Percentiles rank a stretch among this genome's conserved stretches.
Evolutionary conservation across 2,888 invertebrate species (phyloP).

Genomic region (Phaonia tiefii): DNA sequence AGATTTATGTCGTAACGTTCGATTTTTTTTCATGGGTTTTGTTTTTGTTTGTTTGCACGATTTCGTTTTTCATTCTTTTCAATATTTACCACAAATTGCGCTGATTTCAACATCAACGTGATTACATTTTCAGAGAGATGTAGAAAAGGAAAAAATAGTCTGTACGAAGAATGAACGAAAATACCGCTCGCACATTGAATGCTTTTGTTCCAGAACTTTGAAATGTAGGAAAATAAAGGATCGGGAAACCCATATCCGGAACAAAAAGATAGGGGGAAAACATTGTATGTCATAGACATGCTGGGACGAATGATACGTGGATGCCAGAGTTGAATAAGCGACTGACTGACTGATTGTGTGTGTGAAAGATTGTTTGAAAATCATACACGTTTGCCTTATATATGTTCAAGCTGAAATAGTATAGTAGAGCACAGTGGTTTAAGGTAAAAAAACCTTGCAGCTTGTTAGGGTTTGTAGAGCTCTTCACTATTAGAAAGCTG

Average conservation of each 20-base stretch:
- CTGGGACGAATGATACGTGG: background rate
- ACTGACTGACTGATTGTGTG: background rate
- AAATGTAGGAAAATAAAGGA: background rate
- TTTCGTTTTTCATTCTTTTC: constrained; percentile 57
- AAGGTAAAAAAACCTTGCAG: too few relatives aligned
- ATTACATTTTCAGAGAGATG: constrained; percentile 61
- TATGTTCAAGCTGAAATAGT: background rate
- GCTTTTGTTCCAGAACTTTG: background rate
- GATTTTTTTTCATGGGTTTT: background rate
- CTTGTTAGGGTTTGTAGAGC: too few relatives aligned
- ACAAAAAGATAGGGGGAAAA: background rate
- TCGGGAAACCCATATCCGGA: background rate
- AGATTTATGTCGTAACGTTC: background rate
- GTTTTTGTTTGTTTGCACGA: constrained; percentile 23
- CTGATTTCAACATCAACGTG: constrained; percentile 63
- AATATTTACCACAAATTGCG: constrained; percentile 63
- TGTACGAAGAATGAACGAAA: too few relatives aligned
- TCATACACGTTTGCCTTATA: background rate
- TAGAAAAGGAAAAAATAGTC: constrained; percentile 26
- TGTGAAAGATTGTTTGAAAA: background rate
- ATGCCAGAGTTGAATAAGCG: background rate
- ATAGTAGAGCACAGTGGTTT: too few relatives aligned
- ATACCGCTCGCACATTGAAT: too few relatives aligned
- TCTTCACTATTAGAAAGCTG: too few relatives aligned
- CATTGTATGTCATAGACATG: background rate